A percentile compares a stretch with the other conserved stretches of the same genome.
Conservation (phyloP, 2,797 vertebrate genomes). For the Tympanoctomys barrerae region DNA sequence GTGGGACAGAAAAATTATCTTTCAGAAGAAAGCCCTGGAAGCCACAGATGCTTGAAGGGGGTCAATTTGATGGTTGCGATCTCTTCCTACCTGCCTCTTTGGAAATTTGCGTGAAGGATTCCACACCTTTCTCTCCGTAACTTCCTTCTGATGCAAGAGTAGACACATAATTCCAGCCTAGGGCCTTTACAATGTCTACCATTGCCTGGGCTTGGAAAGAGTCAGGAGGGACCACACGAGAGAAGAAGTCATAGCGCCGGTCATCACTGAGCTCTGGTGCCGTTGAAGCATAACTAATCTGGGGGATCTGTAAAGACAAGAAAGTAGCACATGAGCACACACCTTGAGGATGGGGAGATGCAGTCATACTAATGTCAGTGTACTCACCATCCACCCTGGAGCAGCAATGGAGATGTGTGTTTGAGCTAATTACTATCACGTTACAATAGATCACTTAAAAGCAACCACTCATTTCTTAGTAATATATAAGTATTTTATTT, state of each 20-base stretch:
- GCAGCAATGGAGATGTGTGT: neutral
- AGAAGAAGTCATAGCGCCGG: conserved; percentile 99
- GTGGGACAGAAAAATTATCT: fast-evolving
- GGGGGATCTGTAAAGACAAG: conserved; percentile 94
- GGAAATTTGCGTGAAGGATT: conserved; percentile 98
- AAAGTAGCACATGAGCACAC: conserved; percentile 72
- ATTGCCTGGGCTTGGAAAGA: conserved; percentile 99
- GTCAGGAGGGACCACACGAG: conserved; percentile 98
- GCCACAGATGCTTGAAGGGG: neutral
- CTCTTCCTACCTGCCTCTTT: conserved; percentile 95
- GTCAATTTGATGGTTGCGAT: conserved; percentile 17
- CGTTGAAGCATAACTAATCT: conserved; percentile 99
- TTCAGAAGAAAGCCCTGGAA: conserved; percentile 8
- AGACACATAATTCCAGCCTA: conserved; percentile 99
- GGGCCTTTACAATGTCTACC: conserved; percentile 97
- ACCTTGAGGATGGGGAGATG: conserved; percentile 58
- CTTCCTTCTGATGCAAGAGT: conserved; percentile 98
- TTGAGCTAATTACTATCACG: neutral
- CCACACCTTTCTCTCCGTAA: conserved; percentile 98
- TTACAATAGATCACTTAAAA: neutral
- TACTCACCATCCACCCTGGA: neutral
- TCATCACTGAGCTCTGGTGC: conserved; percentile 99
- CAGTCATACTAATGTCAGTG: conserved; percentile 40
- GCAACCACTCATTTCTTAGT: neutral
- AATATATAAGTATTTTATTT: neutral